Percentiles rank a stretch among this genome's conserved stretches.
These are phyloP conservation scores for Rhingia rostrata DNA, from an alignment of 2,888 invertebrate species.

Conservation along the genomic window DNA sequence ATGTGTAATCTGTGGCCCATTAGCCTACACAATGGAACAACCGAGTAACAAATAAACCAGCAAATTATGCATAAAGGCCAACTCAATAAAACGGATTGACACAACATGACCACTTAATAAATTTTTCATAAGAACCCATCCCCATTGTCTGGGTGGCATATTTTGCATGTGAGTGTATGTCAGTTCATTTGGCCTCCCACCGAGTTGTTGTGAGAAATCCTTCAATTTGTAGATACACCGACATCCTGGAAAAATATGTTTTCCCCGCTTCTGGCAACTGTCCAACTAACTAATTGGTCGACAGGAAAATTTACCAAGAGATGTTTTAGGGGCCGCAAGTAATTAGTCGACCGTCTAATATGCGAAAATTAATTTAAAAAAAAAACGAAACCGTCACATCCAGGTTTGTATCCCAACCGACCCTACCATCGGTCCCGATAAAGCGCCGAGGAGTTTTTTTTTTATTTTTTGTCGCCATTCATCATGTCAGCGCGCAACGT, in stretches of 20 bases:
- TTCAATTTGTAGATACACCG: background rate
- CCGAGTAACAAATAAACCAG: slow-evolving; percentile 15
- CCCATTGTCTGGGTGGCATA: slow-evolving; percentile 2
- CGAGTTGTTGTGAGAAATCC: background rate
- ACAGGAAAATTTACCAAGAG: slow-evolving; percentile 42
- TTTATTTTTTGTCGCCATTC: slow-evolving; percentile 64
- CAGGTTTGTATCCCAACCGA: slow-evolving; percentile 19
- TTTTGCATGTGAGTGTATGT: background rate
- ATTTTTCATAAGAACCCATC: slow-evolving; percentile 49
- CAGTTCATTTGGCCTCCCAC: background rate
- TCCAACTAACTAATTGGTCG: slow-evolving; percentile 57
- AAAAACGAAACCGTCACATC: slow-evolving; percentile 2
- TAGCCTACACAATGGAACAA: slow-evolving; percentile 27
- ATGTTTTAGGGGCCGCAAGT: slow-evolving; percentile 5
- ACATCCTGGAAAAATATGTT: background rate
- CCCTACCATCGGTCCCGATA: slow-evolving; percentile 35
- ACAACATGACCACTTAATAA: slow-evolving; percentile 67
- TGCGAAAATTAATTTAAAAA: slow-evolving; percentile 12
- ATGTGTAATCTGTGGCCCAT: slow-evolving; percentile 9
- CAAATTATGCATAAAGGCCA: slow-evolving; percentile 49
- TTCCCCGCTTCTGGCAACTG: slow-evolving; percentile 31
- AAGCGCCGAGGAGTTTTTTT: slow-evolving; percentile 45
- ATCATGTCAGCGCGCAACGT: slow-evolving; percentile 73
- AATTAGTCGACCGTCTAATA: slow-evolving; percentile 60
- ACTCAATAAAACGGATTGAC: slow-evolving; percentile 61